Evolutionary conservation across 2,888 invertebrate species (phyloP), one percentile per base, ranked within the genome.

Genomic region (Ectropis crepuscularia): DNA sequence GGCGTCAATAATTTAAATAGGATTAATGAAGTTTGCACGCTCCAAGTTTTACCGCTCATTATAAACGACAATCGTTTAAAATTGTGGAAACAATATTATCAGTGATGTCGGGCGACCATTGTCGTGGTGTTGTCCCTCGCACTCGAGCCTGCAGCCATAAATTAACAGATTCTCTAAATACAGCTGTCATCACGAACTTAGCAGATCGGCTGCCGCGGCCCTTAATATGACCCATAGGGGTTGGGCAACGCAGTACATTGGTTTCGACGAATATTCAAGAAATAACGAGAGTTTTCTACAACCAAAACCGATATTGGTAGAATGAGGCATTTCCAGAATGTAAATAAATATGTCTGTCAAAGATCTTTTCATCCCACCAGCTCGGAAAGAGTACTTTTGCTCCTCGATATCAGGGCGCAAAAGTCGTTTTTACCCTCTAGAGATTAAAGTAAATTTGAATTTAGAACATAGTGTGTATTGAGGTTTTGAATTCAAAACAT

Each of bases 141-240:
- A 61, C 43, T 50, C 28, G 43, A 38, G 45, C 58, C 45, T 45
- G 39, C n/a, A 47, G 50, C 67, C 53, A 68, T 73, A 60, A 73
- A 71, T 71, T 71, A 67, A 69, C 61, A 38, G 60, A 61, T 59
- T 61, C 65, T 63, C 67, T 58, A 69, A 73, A 71, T 73, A 73
- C 67, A 71, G 71, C 73, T 71, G 73, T 73, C 73, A 70, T 67
- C 71, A 65, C 50, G 57, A 72, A 68, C 68, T 72, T 69, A 69
- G 64, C 63, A 68, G 70, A 70, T 67, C 68, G 63, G 48, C 42
- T 41, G 47, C 47, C 39, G 28, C 39, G 11, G 65, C 42, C 62
- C 70, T 51, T 64, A 65, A 67, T 70, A 63, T 61, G 65, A 64
- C 70, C 72, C 70, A 47, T 28, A 50, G 65, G 70, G 70, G 60